Percentiles rank a stretch among this genome's conserved stretches.
phyloP scores from a whole-genome alignment of 2,113 vertebrate genomes.

The Microcebus murinus region DNA sequence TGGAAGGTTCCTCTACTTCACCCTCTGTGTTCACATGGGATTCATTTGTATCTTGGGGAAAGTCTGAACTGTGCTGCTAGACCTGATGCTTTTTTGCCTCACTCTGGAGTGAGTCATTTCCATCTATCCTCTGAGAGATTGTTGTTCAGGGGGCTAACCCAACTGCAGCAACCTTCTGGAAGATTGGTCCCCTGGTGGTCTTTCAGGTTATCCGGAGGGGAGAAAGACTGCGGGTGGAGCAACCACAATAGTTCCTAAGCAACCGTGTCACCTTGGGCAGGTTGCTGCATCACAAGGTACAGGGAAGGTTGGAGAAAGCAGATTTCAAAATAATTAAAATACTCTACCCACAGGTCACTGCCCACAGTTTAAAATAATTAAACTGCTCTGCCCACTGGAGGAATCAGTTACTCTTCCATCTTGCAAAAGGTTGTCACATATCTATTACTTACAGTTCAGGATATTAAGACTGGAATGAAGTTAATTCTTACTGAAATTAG shows the following conservation, averaged over 20 bases:
- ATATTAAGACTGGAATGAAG: conserved; percentile 47
- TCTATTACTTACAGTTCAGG: conserved; percentile 50
- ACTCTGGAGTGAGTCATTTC: background rate
- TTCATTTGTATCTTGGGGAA: conserved; percentile 2
- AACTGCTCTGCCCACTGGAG: background rate
- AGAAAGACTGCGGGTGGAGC: background rate
- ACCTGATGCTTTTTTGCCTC: background rate
- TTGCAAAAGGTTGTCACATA: conserved; percentile 31
- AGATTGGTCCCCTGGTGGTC: background rate
- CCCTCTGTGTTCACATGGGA: background rate
- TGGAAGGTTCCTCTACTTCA: background rate
- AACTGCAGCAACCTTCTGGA: background rate
- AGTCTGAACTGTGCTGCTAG: background rate
- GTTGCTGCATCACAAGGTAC: background rate
- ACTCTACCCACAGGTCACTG: background rate
- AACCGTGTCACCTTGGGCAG: background rate
- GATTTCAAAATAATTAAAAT: conserved; percentile 29
- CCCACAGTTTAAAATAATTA: conserved; percentile 23
- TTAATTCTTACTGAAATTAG: conserved; percentile 70
- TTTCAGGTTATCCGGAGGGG: background rate
- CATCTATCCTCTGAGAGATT: background rate
- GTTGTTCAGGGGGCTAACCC: background rate
- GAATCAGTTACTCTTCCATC: conserved; percentile 29
- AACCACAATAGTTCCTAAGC: background rate
- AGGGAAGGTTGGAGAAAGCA: background rate